Evolutionary conservation across 2,797 vertebrate species (phyloP).

Genomic region (Cyclura pinguis): DNA sequence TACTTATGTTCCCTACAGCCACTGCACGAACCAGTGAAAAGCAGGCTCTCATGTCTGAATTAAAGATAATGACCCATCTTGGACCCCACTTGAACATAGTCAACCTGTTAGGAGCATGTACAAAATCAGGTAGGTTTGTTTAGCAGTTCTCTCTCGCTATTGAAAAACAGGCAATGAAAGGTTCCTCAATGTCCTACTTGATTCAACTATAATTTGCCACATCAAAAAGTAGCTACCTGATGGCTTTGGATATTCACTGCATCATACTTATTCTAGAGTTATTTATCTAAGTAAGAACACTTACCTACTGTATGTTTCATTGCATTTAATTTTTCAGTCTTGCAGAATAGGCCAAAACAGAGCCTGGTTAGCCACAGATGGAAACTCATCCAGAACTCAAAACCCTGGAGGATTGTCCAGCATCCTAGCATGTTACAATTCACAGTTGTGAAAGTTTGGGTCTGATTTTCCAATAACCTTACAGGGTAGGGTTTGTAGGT

Average conservation of each 20-base stretch:
- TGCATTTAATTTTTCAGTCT: not conserved
- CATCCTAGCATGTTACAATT: not conserved
- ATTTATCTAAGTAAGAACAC: not conserved
- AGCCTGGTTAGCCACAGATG: not conserved
- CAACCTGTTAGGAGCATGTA: constrained; percentile 96
- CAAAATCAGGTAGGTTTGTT: constrained; percentile 91
- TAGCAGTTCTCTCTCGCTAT: not conserved
- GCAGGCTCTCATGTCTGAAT: constrained; percentile 98
- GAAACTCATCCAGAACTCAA: not conserved
- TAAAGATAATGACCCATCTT: constrained; percentile 99
- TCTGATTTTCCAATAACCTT: not conserved
- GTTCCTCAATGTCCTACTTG: not conserved
- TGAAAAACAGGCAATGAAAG: not conserved
- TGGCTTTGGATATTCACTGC: not conserved
- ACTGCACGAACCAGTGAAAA: constrained; percentile 98
- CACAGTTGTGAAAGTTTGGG: not conserved
- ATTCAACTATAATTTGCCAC: not conserved
- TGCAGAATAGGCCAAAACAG: not conserved
- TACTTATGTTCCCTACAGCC: constrained; percentile 80
- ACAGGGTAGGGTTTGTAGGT: not conserved
- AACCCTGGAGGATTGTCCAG: not conserved
- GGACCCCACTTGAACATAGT: constrained; percentile 99
- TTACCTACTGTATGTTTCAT: not conserved
- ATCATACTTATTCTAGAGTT: not conserved
- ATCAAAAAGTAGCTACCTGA: not conserved